Base-by-base conservation (phyloP, 2,797 vertebrate species). In the Enteromius thamalakanensis region DNA sequence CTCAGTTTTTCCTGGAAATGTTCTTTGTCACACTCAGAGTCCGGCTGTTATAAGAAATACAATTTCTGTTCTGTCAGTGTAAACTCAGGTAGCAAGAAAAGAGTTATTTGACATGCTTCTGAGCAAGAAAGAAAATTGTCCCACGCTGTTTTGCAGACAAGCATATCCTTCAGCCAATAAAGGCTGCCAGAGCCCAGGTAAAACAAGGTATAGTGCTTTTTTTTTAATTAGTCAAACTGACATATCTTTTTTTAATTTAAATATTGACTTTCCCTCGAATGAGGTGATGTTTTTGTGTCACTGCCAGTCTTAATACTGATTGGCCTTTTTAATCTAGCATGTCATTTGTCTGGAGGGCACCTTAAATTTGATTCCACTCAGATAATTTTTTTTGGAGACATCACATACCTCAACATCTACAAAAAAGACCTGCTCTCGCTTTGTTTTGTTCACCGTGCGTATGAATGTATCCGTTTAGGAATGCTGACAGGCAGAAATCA, bases 21-120 rank as follows among this genome's bases (percentile, higher is more conserved):
- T 64, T 51, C 69, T 62, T 72, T 81, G 80, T 64, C 42, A 72
- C 58, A n/a, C 58, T 81, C 29, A 49, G 67, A 72, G 60, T 64
- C 55, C 32, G n/a, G 21, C 29, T 65, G n/a, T 82, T 69, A 68
- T 42, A 53, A 80, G 78, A 32, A 82, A 82, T 76, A 75, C 60
- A 82, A 53, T 76, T 82, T 76, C 32, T 68, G 58, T 53, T 75
- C 58, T 82, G 80, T 82, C 80, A 75, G 32, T 67, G 70, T 37
- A 51, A 67, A 34, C 14, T 55, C 34, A 75, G 47, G 45, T 19
- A 67, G n/a, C 47, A 49, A 47, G 45, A 82, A 55, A 58, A 80
- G 1, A 64, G 45, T 82, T 67, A 51, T 75, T 67, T 82, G 80
- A 65, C 70, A 75, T 42, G 14, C 71, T 68, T 76, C 34, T 42